Conservation (phyloP, 2,888 invertebrate species). For the Calameuta idolon region DNA sequence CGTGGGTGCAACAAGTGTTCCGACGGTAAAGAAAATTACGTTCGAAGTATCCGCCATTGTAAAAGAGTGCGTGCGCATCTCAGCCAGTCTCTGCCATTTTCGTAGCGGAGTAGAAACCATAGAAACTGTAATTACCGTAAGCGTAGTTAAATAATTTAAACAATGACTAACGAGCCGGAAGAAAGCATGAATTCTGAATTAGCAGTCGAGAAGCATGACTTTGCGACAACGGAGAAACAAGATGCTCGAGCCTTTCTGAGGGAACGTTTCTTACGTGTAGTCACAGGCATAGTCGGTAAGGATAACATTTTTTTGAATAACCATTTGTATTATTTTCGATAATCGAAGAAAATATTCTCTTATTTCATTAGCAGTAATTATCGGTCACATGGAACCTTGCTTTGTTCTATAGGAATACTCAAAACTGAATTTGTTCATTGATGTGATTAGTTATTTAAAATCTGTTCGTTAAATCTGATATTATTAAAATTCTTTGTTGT, state of each 20-base stretch:
- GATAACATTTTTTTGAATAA: conserved; percentile 4
- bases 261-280: conserved; percentile 65
- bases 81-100: neutral
- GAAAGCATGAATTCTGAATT: conserved; percentile 22
- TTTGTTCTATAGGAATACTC: neutral
- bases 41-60: too few species aligned
- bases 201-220: conserved; percentile 36
- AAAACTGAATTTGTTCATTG: neutral
- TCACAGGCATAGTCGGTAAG: conserved; percentile 65
- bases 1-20: too few species aligned
- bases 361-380: neutral
- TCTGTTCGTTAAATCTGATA: neutral
- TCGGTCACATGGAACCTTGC: neutral
- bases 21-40: too few species aligned
- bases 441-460: neutral
- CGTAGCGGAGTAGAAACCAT: neutral
- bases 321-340: neutral
- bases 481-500: neutral
- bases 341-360: neutral
- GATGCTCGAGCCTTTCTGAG: conserved; percentile 64
- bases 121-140: neutral
- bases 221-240: conserved; percentile 59
- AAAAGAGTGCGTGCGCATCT: neutral
- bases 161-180: conserved; percentile 35
- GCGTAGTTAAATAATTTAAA: neutral